phyloP scores from a whole-genome alignment of 2,888 invertebrate species.

The Dryadula phaetusa region DNA sequence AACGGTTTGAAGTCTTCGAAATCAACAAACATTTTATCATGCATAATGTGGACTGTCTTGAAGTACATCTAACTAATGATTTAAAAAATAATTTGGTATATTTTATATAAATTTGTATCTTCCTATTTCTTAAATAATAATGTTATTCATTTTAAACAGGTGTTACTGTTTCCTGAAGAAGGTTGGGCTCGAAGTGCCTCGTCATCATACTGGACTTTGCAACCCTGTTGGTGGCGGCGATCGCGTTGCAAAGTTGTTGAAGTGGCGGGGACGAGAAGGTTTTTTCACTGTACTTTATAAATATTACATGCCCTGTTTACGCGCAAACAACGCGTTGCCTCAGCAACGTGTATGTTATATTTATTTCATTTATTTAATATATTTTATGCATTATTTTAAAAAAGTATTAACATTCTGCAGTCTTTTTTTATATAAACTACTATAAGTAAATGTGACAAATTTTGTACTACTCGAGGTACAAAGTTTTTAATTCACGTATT shows the following conservation, averaged over 20 bases:
- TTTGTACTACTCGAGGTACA: too few relatives aligned
- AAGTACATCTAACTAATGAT: background rate
- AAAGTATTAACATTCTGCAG: too few relatives aligned
- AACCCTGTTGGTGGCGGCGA: constrained; percentile 94
- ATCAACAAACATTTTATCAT: background rate
- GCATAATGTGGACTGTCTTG: background rate
- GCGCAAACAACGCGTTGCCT: too few relatives aligned
- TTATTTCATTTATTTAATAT: too few relatives aligned
- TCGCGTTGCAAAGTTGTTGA: constrained; percentile 93
- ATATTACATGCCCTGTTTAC: too few relatives aligned
- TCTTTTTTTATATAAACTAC: too few relatives aligned
- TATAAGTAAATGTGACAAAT: too few relatives aligned
- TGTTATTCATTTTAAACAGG: constrained; percentile 75
- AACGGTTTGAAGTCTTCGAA: background rate
- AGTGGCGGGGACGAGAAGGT: constrained; percentile 91
- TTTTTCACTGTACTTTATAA: too few relatives aligned
- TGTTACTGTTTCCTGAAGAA: constrained; percentile 93
- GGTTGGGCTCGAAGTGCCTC: constrained; percentile 95
- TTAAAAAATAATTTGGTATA: background rate
- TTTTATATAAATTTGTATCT: constrained; percentile 39
- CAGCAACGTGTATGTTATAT: too few relatives aligned
- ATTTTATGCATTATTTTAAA: too few relatives aligned
- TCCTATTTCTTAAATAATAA: constrained; percentile 35
- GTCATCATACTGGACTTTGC: constrained; percentile 93
- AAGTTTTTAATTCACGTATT: too few relatives aligned